phyloP scores from a whole-genome alignment of 1,140 invertebrate genomes.

The Fopius arisanus region DNA sequence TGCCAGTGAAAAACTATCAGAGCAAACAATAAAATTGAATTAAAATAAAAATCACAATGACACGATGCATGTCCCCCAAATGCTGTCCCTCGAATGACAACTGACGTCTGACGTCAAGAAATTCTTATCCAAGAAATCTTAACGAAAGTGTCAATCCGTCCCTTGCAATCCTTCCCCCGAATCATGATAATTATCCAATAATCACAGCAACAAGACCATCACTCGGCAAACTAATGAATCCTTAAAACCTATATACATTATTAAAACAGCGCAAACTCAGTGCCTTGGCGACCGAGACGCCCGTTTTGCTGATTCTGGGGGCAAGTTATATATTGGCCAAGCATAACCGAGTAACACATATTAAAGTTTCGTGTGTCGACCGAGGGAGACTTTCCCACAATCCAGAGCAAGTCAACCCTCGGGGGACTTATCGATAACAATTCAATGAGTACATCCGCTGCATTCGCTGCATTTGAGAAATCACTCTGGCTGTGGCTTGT shows the following conservation, averaged over 20 bases:
- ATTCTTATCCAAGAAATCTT: background rate
- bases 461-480: constrained; percentile 14
- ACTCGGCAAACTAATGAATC: constrained; percentile 24
- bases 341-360: constrained; percentile 40
- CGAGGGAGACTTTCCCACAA: background rate
- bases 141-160: constrained; percentile 18
- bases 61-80: no score
- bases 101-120: background rate
- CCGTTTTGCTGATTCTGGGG: constrained; percentile 25
- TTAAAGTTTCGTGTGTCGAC: constrained; percentile 41
- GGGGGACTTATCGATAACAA: background rate
- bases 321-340: background rate
- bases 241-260: constrained; percentile 20
- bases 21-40: no score
- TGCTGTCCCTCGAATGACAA: background rate
- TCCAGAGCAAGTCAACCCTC: background rate
- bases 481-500: constrained; percentile 8
- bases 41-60: no score
- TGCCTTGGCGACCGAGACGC: constrained; percentile 59
- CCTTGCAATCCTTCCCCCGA: background rate
- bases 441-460: background rate
- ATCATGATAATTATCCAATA: no score
- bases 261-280: constrained; percentile 53
- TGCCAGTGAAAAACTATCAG: no score
- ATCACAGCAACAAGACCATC: background rate